These are phyloP conservation scores for Phasianus colchicus DNA, from an alignment of 2,113 vertebrate genomes.

Conservation along the genomic window DNA sequence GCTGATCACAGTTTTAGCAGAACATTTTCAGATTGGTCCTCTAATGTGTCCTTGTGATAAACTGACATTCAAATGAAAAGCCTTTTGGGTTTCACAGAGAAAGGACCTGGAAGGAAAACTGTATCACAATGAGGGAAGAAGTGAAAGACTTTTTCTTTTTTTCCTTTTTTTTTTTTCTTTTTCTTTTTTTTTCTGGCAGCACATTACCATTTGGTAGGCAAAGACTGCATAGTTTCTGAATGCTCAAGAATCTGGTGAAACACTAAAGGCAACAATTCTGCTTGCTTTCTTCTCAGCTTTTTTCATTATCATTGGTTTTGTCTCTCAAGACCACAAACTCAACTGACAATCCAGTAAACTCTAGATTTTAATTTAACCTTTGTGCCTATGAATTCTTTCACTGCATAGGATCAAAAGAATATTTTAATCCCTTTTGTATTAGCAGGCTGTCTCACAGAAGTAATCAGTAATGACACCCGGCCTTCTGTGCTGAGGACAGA, in stretches of 20 bases:
- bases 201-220: not conserved
- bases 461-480: conserved; percentile 3
- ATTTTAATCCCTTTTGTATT: conserved; percentile 26
- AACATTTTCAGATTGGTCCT: conserved; percentile 45
- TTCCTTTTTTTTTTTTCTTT: not conserved
- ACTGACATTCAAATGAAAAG: conserved; percentile 17
- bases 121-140: not conserved
- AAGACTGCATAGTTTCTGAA: not conserved
- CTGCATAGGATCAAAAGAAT: not conserved
- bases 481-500: not conserved
- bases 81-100: not conserved
- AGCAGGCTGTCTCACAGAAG: conserved; percentile 25
- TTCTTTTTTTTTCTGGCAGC: not conserved
- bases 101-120: not conserved
- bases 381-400: not conserved
- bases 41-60: conserved; percentile 43
- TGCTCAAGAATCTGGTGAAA: not conserved
- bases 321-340: not conserved
- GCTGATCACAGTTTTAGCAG: conserved; percentile 37
- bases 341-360: not conserved
- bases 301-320: not conserved
- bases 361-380: not conserved
- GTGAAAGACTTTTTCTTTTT: not conserved
- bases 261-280: not conserved
- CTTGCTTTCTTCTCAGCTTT: not conserved